phyloP scores from a whole-genome alignment of 2,797 vertebrate species.

The Pangasius mekongensis region DNA sequence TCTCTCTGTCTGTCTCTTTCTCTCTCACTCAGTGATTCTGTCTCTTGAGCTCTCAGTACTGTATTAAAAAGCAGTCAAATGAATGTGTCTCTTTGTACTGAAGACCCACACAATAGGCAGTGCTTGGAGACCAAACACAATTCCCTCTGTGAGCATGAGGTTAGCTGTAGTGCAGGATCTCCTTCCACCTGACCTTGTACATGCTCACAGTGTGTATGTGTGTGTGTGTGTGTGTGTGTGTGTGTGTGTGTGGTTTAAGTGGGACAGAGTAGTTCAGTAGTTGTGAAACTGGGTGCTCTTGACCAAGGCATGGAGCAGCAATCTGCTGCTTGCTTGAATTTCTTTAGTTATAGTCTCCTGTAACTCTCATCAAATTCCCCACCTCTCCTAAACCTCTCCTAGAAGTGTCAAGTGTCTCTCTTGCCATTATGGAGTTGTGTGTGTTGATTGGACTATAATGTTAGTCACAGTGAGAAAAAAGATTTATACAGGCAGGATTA shows the following conservation, averaged over 20 bases:
- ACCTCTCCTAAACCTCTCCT: background rate
- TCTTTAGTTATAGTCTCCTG: background rate
- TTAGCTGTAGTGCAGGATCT: conserved; percentile 71
- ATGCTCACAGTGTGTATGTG: background rate
- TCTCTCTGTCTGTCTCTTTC: background rate
- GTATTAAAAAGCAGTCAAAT: conserved; percentile 70
- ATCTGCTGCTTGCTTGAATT: background rate
- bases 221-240: background rate
- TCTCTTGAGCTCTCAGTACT: conserved; percentile 54
- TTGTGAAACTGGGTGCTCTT: background rate
- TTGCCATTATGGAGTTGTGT: background rate
- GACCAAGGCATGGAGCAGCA: background rate
- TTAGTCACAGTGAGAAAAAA: background rate
- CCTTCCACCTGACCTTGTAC: conserved; percentile 51
- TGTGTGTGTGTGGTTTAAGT: background rate
- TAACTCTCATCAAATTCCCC: conserved; percentile 7
- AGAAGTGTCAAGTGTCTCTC: conserved; percentile 24
- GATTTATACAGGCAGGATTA: background rate
- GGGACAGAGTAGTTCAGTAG: background rate
- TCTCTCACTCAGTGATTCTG: background rate
- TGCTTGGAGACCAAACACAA: conserved; percentile 40
- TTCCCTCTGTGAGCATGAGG: conserved; percentile 61
- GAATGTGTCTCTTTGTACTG: conserved; percentile 59
- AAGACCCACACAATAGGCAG: conserved; percentile 42
- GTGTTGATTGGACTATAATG: background rate